phyloP scores from a whole-genome alignment of 2,888 invertebrate species.

The Metellina segmentata region DNA sequence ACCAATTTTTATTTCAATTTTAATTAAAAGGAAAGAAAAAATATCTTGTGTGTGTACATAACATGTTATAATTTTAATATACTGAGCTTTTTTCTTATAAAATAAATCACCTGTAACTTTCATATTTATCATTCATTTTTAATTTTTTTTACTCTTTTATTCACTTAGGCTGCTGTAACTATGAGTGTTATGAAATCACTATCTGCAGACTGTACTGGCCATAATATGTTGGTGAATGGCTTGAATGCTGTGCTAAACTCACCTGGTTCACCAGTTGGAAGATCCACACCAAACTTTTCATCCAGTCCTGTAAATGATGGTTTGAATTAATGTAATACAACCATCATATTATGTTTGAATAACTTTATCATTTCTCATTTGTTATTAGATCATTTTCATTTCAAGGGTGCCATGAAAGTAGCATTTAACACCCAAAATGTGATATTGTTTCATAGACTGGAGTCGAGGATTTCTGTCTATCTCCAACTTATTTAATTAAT shows the following conservation, averaged over 20 bases:
- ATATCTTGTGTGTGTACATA: too few species aligned
- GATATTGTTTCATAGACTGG: constrained; percentile 44
- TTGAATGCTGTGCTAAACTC: constrained; percentile 77
- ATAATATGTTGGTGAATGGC: constrained; percentile 76
- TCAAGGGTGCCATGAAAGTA: constrained; percentile 58
- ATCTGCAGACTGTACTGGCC: constrained; percentile 75
- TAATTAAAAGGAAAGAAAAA: too few species aligned
- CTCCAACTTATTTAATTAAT: background rate
- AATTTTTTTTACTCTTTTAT: background rate
- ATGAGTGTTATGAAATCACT: constrained; percentile 77
- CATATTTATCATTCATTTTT: too few species aligned
- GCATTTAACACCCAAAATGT: constrained; percentile 68
- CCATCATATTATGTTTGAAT: background rate
- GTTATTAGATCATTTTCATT: constrained; percentile 51
- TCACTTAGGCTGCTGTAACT: constrained; percentile 76
- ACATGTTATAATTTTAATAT: background rate
- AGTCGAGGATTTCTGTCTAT: background rate
- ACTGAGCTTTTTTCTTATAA: background rate
- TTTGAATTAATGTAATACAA: background rate
- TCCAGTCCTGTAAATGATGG: constrained; percentile 53
- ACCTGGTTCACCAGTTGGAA: constrained; percentile 68
- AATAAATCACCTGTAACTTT: too few species aligned
- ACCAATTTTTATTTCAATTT: too few species aligned
- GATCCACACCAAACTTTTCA: constrained; percentile 61
- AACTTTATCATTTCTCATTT: constrained; percentile 32